Evolutionary conservation across 1,140 invertebrate species (phyloP).

Genomic region (Drosophila takahashii): DNA sequence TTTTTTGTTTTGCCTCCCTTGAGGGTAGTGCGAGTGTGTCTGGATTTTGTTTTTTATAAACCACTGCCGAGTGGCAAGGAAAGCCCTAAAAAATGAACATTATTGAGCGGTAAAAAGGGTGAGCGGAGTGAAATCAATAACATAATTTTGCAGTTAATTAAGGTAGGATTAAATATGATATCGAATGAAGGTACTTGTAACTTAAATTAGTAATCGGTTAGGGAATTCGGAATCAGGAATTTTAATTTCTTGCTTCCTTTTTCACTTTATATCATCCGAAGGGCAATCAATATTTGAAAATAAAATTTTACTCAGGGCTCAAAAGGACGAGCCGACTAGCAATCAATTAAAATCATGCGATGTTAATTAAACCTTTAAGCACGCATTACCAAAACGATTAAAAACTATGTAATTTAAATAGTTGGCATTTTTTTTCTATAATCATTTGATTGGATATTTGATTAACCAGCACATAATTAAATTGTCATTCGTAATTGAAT

Average conservation of each 20-base stretch:
- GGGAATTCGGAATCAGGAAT: neutral
- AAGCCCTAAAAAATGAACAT: conserved; percentile 14
- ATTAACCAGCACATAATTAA: conserved; percentile 49
- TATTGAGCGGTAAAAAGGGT: conserved; percentile 10
- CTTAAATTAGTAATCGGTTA: too few species aligned
- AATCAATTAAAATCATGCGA: conserved; percentile 17
- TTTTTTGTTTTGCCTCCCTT: conserved; percentile 14
- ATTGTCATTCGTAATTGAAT: conserved; percentile 42
- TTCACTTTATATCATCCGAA: neutral
- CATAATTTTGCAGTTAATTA: conserved; percentile 5
- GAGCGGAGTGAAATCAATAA: conserved; percentile 9
- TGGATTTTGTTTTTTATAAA: conserved; percentile 61
- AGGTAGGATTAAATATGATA: neutral
- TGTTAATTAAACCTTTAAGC: conserved; percentile 28
- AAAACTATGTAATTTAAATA: conserved; percentile 11
- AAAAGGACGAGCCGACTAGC: neutral
- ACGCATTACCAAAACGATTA: conserved; percentile 24
- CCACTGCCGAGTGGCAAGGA: conserved; percentile 22
- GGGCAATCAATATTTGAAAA: neutral
- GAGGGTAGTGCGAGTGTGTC: conserved; percentile 29
- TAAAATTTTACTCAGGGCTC: neutral
- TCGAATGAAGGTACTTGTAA: too few species aligned
- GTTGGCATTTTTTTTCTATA: conserved; percentile 13
- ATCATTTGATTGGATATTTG: conserved; percentile 40
- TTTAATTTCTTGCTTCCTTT: neutral